Percentiles rank a stretch among this genome's conserved stretches.
phyloP scores from a whole-genome alignment of 2,797 vertebrate genomes.

The Hippoglossus hippoglossus region DNA sequence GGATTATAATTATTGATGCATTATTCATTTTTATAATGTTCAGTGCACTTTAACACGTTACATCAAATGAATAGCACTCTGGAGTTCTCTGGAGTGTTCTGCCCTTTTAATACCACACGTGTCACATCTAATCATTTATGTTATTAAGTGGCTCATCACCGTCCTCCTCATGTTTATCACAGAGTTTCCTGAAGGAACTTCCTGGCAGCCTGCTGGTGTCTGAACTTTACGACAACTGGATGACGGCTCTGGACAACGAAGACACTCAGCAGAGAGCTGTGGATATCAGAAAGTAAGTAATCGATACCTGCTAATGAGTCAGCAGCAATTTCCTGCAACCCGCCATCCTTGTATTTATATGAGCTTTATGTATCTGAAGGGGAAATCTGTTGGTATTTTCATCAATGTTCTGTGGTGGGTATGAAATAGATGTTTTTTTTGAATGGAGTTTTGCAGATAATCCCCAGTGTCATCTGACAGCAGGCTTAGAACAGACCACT shows the following conservation, averaged over 20 bases:
- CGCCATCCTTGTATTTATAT: not conserved
- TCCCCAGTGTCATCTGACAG: not conserved
- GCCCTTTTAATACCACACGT: no score
- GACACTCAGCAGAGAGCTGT: conserved; percentile 78
- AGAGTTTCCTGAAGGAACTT: conserved; percentile 95
- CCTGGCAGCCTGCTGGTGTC: conserved; percentile 89
- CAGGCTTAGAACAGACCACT: conserved; percentile 28
- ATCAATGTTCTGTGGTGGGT: conserved; percentile 10
- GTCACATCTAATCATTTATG: not conserved
- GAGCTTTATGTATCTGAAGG: not conserved
- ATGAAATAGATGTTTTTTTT: conserved; percentile 42
- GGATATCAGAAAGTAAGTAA: conserved; percentile 86
- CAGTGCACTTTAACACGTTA: no score
- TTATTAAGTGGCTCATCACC: conserved; percentile 8
- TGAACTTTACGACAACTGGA: conserved; percentile 90
- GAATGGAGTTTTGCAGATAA: conserved; percentile 55
- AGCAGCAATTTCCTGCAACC: no score
- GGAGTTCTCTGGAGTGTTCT: no score
- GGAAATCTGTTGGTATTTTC: conserved; percentile 10
- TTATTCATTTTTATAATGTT: no score
- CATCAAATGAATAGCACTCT: no score
- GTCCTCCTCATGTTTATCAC: conserved; percentile 27
- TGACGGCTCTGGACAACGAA: conserved; percentile 84
- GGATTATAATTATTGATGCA: no score
- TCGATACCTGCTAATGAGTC: conserved; percentile 4